phyloP scores from a whole-genome alignment of 1,140 invertebrate species.

The Dendroctonus ponderosae region DNA sequence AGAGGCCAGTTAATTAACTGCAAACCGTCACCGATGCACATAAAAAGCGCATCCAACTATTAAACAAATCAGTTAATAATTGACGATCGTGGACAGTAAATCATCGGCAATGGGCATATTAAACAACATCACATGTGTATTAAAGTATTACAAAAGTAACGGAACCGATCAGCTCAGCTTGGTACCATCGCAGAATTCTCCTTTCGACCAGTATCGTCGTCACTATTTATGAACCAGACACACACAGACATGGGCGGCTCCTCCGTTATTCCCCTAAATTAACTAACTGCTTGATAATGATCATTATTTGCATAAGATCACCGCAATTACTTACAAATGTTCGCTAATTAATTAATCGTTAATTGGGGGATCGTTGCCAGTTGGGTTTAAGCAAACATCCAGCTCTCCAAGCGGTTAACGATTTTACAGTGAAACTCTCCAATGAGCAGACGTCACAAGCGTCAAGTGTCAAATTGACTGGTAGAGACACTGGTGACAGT shows the following conservation, averaged over 20 bases:
- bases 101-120: slow-evolving; percentile 10
- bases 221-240: slow-evolving; percentile 4
- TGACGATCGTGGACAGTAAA: background rate
- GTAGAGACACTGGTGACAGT: background rate
- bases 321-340: background rate
- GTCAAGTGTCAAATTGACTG: background rate
- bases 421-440: no score
- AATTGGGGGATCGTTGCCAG: no score
- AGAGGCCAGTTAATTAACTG: no score
- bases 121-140: slow-evolving; percentile 17
- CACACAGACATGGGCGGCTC: slow-evolving; percentile 9
- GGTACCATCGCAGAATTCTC: slow-evolving; percentile 7
- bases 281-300: background rate
- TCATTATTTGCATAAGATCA: background rate
- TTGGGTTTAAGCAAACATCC: no score
- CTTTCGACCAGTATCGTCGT: slow-evolving; percentile 14
- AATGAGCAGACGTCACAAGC: no score
- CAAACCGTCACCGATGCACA: no score
- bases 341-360: no score
- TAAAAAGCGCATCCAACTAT: no score
- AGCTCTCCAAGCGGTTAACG: no score
- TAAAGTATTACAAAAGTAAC: slow-evolving; percentile 20
- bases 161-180: background rate
- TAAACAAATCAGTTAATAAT: no score
- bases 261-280: background rate